phyloP scores from a whole-genome alignment of 1,140 invertebrate genomes.

The Aphelenchoides fujianensis region DNA sequence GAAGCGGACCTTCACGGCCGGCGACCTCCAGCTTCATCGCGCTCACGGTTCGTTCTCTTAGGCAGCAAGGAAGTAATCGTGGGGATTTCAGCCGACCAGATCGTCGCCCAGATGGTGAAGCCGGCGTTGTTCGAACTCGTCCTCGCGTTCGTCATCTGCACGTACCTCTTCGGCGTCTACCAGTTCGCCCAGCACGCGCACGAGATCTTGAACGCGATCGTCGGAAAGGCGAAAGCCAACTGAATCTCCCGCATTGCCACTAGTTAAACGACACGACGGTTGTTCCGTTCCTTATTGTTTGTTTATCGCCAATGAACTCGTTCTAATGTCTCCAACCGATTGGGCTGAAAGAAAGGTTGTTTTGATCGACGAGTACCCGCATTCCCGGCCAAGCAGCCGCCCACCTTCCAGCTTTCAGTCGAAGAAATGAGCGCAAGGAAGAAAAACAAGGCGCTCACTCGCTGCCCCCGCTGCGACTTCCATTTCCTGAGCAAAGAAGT shows the following conservation, averaged over 20 bases:
- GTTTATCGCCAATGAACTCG: background rate
- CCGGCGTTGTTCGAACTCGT: constrained; percentile 94
- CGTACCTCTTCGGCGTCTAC: constrained; percentile 79
- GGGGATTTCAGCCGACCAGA: constrained; percentile 43
- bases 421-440: constrained; percentile 4
- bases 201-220: constrained; percentile 20
- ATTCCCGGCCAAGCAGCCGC: too few relatives aligned
- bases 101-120: constrained; percentile 74
- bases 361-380: too few relatives aligned
- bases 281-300: too few relatives aligned
- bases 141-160: constrained; percentile 77
- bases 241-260: background rate
- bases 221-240: background rate
- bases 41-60: constrained; percentile 41
- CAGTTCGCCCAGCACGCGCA: constrained; percentile 33
- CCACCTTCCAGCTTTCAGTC: background rate
- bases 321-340: too few relatives aligned
- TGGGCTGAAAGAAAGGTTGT: too few relatives aligned
- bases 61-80: constrained; percentile 19
- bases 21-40: constrained; percentile 38
- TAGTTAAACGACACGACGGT: too few relatives aligned
- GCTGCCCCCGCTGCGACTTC: constrained; percentile 13
- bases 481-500: constrained; percentile 12
- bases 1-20: constrained; percentile 28
- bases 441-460: constrained; percentile 20